phyloP scores from a whole-genome alignment of 1,140 invertebrate species.

The Lysiphlebus fabarum region DNA sequence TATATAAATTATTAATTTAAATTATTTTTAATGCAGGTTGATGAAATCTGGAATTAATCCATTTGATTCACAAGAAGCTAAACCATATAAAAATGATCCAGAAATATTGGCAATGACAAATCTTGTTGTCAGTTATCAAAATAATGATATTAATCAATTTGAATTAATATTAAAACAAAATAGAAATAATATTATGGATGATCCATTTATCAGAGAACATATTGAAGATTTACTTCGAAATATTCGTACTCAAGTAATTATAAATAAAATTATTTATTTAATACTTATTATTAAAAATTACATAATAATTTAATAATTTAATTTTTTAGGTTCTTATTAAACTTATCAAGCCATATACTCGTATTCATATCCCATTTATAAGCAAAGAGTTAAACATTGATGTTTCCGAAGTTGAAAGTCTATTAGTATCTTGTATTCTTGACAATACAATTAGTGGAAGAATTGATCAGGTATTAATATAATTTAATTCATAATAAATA shows the following conservation, averaged over 20 bases:
- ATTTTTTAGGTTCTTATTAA: conserved; percentile 82
- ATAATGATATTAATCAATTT: conserved; percentile 99
- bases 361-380: conserved; percentile 97
- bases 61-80: conserved; percentile 99
- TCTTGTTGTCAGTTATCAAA: conserved; percentile 96
- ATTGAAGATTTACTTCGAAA: conserved; percentile 97
- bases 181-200: conserved; percentile 96
- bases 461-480: conserved; percentile 83
- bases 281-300: conserved; percentile 23
- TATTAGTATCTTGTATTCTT: conserved; percentile 97
- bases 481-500: too few relatives aligned
- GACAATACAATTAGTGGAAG: conserved; percentile 96
- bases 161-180: conserved; percentile 95
- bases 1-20: conserved; percentile 12
- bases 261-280: not conserved
- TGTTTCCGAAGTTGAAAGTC: conserved; percentile 90
- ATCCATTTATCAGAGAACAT: conserved; percentile 98
- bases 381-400: conserved; percentile 97
- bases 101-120: conserved; percentile 99
- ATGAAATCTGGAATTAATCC: conserved; percentile 99
- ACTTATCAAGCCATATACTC: conserved; percentile 95
- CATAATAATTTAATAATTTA: not conserved
- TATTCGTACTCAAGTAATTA: conserved; percentile 82
- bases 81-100: conserved; percentile 99
- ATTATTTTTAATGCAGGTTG: conserved; percentile 65